These are phyloP conservation scores for Ectropis crepuscularia DNA, from an alignment of 2,888 invertebrate genomes.

Conservation along the genomic window DNA sequence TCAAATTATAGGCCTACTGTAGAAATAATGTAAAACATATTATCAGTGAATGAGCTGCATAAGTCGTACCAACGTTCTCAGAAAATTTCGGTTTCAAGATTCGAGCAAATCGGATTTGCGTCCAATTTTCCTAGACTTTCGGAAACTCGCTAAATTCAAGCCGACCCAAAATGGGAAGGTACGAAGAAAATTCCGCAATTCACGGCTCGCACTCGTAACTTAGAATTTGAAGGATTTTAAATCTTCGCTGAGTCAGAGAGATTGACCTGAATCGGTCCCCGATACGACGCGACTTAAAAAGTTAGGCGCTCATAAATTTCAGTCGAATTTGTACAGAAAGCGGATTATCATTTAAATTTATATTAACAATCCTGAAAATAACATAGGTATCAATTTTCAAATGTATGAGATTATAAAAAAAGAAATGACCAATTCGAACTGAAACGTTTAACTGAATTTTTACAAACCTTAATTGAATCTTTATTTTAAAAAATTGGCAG, in stretches of 20 bases:
- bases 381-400: too few relatives aligned
- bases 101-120: conserved; percentile 79
- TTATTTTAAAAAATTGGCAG: too few relatives aligned
- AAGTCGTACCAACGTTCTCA: conserved; percentile 60
- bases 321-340: conserved; percentile 26
- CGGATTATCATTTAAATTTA: conserved; percentile 13
- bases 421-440: too few relatives aligned
- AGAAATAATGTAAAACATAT: too few relatives aligned
- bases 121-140: conserved; percentile 80
- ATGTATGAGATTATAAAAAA: too few relatives aligned
- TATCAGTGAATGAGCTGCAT: conserved; percentile 41
- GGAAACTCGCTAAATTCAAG: conserved; percentile 64
- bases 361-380: too few relatives aligned
- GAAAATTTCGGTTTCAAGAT: conserved; percentile 61
- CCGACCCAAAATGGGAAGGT: conserved; percentile 65
- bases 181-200: conserved; percentile 63
- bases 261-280: conserved; percentile 58
- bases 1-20: too few relatives aligned
- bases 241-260: conserved; percentile 62
- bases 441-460: too few relatives aligned
- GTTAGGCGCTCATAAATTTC: conserved; percentile 17
- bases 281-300: conserved; percentile 43
- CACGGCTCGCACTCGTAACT: conserved; percentile 58
- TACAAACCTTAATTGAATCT: too few relatives aligned
- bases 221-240: conserved; percentile 70